Base-by-base conservation (phyloP, 2,888 invertebrate species). In the Sarcophaga subvicina region DNA sequence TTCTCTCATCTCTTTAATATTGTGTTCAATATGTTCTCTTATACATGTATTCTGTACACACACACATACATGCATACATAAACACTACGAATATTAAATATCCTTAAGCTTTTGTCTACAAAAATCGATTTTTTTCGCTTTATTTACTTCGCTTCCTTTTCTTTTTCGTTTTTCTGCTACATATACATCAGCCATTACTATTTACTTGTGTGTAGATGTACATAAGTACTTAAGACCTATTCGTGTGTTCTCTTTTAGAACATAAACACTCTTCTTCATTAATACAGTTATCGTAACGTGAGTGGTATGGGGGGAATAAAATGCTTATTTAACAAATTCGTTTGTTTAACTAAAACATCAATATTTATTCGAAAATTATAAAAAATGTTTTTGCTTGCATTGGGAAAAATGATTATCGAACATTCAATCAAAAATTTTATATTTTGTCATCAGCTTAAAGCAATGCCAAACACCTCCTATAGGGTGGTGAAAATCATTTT, bases 71-170 rank as follows among this genome's bases (percentile, higher is more conserved):
- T 25, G 37, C 14, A 14, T 27, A 8, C 37, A 37, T 37, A 37
- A 0, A 37, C 37, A 37, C 11, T 47, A n/a, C 3, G 6, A 67
- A 60, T 77, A 11, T 59, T 59, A 45, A 67, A 69, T 67, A 22
- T 22, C 75, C 60, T 62, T 37, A 70, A 76, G 76, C 70, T 71
- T 59, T 77, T 77, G 70, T 77, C 45, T 77, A 64, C 14, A 22
- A 49, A 78, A 83, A 83, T 72, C 83, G 83, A 83, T 82, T 70
- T 75, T 37, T 76, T 76, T 76, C 66, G 47, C 27, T 67, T 37
- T 80, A 73, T 62, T 76, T 64, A 70, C 81, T 76, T 64, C 14
- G 10, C 45, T 45, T 20, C 70, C 45, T 49, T 54, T n/a, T 14
- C 14, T 70, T 27, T 54, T 76, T 37, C 10, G 37, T 8, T 37